These are phyloP conservation scores for Lepidocyrtinus sp. DNA, from an alignment of 2,888 invertebrate genomes.

Conservation along the genomic window DNA sequence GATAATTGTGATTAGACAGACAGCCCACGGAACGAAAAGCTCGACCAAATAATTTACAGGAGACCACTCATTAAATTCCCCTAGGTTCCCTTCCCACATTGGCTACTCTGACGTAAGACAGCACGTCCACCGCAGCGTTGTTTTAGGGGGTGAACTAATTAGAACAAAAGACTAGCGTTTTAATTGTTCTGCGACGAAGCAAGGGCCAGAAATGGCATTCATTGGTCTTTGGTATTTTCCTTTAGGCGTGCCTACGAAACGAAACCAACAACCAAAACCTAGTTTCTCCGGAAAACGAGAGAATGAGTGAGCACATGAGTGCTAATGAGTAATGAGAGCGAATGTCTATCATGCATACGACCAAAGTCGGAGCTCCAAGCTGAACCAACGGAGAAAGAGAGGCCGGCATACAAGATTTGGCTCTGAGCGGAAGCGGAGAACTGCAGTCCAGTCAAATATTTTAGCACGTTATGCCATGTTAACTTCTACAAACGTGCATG, in stretches of 20 bases:
- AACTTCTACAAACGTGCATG: no score
- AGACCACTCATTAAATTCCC: constrained; percentile 47
- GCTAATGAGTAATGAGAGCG: constrained; percentile 61
- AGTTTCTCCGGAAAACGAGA: constrained; percentile 31
- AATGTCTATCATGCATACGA: constrained; percentile 42
- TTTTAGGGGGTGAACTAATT: constrained; percentile 58
- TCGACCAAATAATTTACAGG: no score
- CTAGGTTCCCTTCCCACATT: constrained; percentile 25
- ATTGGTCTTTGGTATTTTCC: constrained; percentile 63
- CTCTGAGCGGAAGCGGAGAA: not conserved
- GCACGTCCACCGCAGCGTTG: constrained; percentile 12
- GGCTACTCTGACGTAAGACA: constrained; percentile 31
- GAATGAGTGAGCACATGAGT: constrained; percentile 48
- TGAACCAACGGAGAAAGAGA: not conserved
- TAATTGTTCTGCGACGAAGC: constrained; percentile 70
- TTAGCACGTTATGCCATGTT: no score
- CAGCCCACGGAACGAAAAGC: no score
- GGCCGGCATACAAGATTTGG: not conserved
- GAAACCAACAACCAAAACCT: no score
- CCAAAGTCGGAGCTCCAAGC: not conserved
- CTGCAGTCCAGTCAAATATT: not conserved
- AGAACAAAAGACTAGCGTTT: constrained; percentile 63
- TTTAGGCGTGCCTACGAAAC: constrained; percentile 61
- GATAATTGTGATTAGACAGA: no score
- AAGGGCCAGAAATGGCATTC: constrained; percentile 44